Base-by-base conservation (phyloP, 2,888 invertebrate genomes). In the Xestia sexstrigata region DNA sequence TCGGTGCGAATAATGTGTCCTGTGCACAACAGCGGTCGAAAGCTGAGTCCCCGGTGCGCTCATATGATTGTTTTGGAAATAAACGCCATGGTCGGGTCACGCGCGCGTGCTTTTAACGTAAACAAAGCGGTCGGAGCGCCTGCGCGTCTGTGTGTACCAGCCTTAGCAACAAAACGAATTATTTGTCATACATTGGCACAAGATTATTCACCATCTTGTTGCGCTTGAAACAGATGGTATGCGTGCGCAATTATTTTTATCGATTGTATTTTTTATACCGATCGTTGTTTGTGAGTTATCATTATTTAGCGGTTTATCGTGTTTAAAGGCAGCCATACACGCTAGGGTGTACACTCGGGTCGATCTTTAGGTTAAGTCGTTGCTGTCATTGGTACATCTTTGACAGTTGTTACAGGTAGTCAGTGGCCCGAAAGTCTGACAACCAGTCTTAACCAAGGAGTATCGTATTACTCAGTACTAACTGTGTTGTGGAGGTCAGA, bases 51-150 rank as follows among this genome's bases (percentile, higher is more conserved):
- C 88, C 89, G 81, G 86, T 83, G 74, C 79, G 81, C 74, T 79
- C 81, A 86, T 78, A 87, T 87, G 90, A 90, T 93, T 96, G 95
- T 95, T 95, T 94, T 94, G 92, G 90, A 93, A 95, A 93, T 91
- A 93, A 90, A 90, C 89, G 90, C 90, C 86, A 83, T 84, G 91
- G 91, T 88, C 90, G 88, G 91, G 95, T 94, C 95, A 94, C 91
- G 95, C 95, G 96, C 93, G 93, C 96, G 96, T 96, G 96, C 93
- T 93, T 88, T 91, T 94, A 94, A 91, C 90, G 94, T 95, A 96
- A 96, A 96, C 96, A 95, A 75, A 68, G 74, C 78, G 62, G 26
- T 66, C 74, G 39, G 63, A 83, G 84, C 85, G 83, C 87, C 87
- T 87, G 83, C 70, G 82, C 87, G 82, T 85, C 89, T 79, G 90